Evolutionary conservation across 2,113 vertebrate species (phyloP).

Genomic region (Ptychochromis oligacanthus): DNA sequence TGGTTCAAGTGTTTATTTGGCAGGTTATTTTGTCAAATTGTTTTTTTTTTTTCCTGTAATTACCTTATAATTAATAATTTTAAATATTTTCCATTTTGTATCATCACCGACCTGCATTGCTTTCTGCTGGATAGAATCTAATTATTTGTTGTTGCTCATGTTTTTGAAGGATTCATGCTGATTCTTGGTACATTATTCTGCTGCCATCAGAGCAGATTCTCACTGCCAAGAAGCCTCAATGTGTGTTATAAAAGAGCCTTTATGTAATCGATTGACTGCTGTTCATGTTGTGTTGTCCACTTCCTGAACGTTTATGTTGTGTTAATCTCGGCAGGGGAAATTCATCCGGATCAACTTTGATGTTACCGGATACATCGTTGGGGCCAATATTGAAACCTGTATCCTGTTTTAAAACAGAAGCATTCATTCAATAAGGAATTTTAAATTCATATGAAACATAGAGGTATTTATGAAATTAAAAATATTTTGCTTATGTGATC

Average conservation of each 20-base stretch:
- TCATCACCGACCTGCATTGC: not conserved
- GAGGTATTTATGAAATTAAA: not conserved
- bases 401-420: constrained; percentile 78
- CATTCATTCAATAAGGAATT: not conserved
- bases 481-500: not conserved
- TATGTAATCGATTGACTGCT: not conserved
- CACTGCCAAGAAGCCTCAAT: not conserved
- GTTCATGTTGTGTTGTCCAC: not conserved
- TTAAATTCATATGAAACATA: no score
- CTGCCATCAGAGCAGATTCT: not conserved
- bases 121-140: not conserved
- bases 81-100: not conserved
- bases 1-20: not conserved
- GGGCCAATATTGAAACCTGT: constrained; percentile 99
- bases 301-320: constrained; percentile 21
- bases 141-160: not conserved
- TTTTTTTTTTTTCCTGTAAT: not conserved
- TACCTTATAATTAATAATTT: not conserved
- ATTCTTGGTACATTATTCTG: not conserved
- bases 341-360: constrained; percentile 99
- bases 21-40: not conserved
- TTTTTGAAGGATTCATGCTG: not conserved
- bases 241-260: not conserved
- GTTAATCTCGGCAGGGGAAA: constrained; percentile 86
- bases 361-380: constrained; percentile 97